Percentiles rank a stretch among this genome's conserved stretches.
phyloP scores from a whole-genome alignment of 2,888 invertebrate genomes.

The Erebia epiphron region DNA sequence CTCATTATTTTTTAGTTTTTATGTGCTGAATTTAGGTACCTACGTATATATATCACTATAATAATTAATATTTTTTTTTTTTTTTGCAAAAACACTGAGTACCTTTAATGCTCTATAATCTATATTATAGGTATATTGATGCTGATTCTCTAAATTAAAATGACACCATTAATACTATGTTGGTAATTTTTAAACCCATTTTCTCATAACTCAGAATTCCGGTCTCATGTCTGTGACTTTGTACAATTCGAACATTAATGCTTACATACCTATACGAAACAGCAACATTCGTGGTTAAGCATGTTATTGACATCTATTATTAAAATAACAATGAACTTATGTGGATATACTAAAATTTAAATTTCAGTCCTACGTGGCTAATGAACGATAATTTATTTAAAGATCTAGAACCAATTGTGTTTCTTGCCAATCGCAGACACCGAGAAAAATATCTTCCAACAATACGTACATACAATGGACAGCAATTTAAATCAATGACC shows the following conservation, averaged over 20 bases:
- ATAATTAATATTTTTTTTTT: too few relatives aligned
- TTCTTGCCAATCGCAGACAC: conserved; percentile 28
- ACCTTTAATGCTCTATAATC: too few relatives aligned
- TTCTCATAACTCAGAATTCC: background rate
- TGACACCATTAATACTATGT: too few relatives aligned
- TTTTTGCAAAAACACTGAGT: too few relatives aligned
- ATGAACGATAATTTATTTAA: conserved; percentile 29
- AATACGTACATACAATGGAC: conserved; percentile 17
- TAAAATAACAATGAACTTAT: conserved; percentile 28
- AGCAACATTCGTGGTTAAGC: conserved; percentile 17
- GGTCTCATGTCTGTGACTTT: background rate
- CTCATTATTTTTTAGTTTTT: background rate
- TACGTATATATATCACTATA: too few relatives aligned
- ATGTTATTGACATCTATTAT: conserved; percentile 34
- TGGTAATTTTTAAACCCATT: background rate
- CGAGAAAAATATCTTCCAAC: conserved; percentile 26
- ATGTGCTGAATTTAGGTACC: background rate
- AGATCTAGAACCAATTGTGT: conserved; percentile 25
- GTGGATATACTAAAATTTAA: conserved; percentile 19
- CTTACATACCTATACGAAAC: conserved; percentile 1
- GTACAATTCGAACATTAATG: background rate
- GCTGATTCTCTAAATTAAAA: too few relatives aligned
- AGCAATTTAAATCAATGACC: conserved; percentile 24
- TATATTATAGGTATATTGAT: too few relatives aligned
- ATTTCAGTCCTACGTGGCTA: conserved; percentile 27